Conservation (phyloP, 2,888 invertebrate species). For the Drosophila maculinotata region DNA sequence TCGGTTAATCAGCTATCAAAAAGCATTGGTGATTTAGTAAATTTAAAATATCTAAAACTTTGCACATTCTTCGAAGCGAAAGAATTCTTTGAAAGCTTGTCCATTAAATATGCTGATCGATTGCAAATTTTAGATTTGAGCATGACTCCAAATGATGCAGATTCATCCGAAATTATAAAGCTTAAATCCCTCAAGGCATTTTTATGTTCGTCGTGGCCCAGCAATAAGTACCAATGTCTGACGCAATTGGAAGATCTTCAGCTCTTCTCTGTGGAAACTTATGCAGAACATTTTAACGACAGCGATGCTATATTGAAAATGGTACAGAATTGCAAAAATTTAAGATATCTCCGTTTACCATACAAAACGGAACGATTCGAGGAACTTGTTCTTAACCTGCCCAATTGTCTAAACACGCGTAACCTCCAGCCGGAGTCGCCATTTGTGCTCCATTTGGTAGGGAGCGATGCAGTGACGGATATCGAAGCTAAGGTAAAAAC, state of each 20-base stretch:
- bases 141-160: neutral
- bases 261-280: constrained; percentile 14
- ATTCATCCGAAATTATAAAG: constrained; percentile 5
- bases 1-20: constrained; percentile 8
- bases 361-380: neutral
- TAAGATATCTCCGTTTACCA: constrained; percentile 31
- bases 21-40: constrained; percentile 9
- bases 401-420: constrained; percentile 11
- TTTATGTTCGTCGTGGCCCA: constrained; percentile 15
- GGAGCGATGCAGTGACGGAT: neutral
- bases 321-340: constrained; percentile 3
- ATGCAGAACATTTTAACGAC: neutral
- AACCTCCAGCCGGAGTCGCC: neutral
- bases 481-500: constrained; percentile 19
- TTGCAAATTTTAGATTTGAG: constrained; percentile 24
- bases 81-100: neutral
- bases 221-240: neutral
- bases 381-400: constrained; percentile 2
- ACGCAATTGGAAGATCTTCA: constrained; percentile 11
- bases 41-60: constrained; percentile 28
- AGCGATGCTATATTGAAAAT: neutral
- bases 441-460: constrained; percentile 18
- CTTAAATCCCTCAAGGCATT: constrained; percentile 18
- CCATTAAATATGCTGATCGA: constrained; percentile 28
- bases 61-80: constrained; percentile 15